Conservation (phyloP, 2,113 vertebrate genomes). For the Paraplagusia blochii region DNA sequence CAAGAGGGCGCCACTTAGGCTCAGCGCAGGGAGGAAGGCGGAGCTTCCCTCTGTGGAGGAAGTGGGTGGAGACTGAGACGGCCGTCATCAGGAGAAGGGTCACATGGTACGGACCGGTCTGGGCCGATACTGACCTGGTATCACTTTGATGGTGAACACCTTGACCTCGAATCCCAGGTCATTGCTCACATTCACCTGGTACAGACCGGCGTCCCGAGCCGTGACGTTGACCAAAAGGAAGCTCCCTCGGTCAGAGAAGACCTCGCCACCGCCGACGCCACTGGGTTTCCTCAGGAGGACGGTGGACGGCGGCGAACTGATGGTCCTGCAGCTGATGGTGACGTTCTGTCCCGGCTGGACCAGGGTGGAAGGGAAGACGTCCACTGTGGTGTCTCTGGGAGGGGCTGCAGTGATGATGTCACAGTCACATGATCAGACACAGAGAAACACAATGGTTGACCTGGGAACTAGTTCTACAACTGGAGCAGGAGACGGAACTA, state of each 20-base stretch:
- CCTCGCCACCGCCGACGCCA: slow-evolving; percentile 42
- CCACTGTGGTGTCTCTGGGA: slow-evolving; percentile 70
- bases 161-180: slow-evolving; percentile 65
- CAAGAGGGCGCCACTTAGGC: slow-evolving; percentile 32
- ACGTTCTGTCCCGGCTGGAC: slow-evolving; percentile 74
- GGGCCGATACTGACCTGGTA: slow-evolving; percentile 55
- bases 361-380: slow-evolving; percentile 57
- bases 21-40: slow-evolving; percentile 11
- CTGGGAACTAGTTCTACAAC: too few species aligned
- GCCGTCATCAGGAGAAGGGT: too few species aligned
- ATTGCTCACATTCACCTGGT: slow-evolving; percentile 76
- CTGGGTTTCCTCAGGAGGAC: slow-evolving; percentile 63
- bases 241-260: slow-evolving; percentile 56
- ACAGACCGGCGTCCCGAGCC: slow-evolving; percentile 63
- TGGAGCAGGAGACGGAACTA: too few species aligned
- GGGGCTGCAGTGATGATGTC: slow-evolving; percentile 57
- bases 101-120: too few species aligned
- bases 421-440: background rate
- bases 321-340: slow-evolving; percentile 65
- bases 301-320: slow-evolving; percentile 64
- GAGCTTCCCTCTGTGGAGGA: slow-evolving; percentile 39
- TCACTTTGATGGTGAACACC: slow-evolving; percentile 68
- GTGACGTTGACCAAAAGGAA: slow-evolving; percentile 71
- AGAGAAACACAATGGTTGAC: too few species aligned
- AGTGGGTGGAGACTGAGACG: background rate